Evolutionary conservation across 1,140 invertebrate genomes (phyloP).

Genomic region (Pogonomyrmex californicus): DNA sequence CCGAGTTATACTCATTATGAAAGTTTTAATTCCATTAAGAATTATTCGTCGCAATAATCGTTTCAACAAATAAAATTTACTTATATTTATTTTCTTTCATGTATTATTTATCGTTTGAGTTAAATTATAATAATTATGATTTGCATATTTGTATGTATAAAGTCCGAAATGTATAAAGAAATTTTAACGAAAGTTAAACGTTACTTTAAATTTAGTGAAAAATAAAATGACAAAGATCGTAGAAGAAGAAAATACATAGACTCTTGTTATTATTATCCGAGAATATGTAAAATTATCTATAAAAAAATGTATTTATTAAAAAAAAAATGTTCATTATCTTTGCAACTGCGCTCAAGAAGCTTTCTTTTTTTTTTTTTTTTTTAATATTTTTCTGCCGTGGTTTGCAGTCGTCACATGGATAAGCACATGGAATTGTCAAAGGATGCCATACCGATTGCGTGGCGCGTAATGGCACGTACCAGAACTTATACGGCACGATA

Average conservation of each 20-base stretch:
- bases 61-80: background rate
- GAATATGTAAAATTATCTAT: background rate
- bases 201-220: background rate
- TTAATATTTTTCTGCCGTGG: conserved; percentile 13
- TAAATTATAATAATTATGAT: background rate
- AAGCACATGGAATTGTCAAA: conserved; percentile 37
- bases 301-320: background rate
- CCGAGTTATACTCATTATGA: conserved; percentile 13
- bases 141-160: background rate
- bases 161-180: background rate
- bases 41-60: background rate
- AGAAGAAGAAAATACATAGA: background rate
- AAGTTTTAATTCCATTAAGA: background rate
- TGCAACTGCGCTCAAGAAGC: background rate
- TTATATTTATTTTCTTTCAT: background rate
- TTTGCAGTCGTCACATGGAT: background rate
- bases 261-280: background rate
- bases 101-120: background rate
- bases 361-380: background rate
- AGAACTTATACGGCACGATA: conserved; percentile 55
- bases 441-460: conserved; percentile 57
- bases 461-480: conserved; percentile 13
- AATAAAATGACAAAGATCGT: background rate
- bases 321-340: conserved; percentile 18
- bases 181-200: conserved; percentile 5